A percentile compares a stretch with the other conserved stretches of the same genome.
These are phyloP conservation scores for Bufo gargarizans DNA, from an alignment of 2,113 vertebrate genomes.

Conservation along the genomic window DNA sequence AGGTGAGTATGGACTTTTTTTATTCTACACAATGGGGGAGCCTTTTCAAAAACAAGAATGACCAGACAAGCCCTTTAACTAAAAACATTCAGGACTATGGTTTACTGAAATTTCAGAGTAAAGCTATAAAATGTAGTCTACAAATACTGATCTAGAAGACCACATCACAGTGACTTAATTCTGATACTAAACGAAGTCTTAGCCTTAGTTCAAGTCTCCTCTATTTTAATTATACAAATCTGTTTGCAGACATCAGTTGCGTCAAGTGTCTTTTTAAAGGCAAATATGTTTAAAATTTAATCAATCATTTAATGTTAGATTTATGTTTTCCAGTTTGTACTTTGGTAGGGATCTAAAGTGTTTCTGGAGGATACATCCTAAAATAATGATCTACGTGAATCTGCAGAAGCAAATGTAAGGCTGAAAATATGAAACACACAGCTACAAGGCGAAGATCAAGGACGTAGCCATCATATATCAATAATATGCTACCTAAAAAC, in stretches of 20 bases:
- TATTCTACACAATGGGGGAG: too few relatives aligned
- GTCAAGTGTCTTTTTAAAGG: slow-evolving; percentile 12
- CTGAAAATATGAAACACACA: neutral
- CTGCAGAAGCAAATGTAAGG: neutral
- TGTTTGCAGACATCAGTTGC: neutral
- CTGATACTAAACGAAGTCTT: neutral
- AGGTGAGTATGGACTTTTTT: too few relatives aligned
- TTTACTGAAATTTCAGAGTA: too few relatives aligned
- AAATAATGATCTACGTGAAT: neutral
- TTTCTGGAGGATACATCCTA: neutral
- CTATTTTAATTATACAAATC: neutral
- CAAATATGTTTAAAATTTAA: slow-evolving; percentile 24
- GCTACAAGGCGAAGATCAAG: neutral
- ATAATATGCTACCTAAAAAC: too few relatives aligned
- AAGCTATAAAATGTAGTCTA: too few relatives aligned
- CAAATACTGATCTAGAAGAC: neutral
- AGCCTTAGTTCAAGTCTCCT: neutral
- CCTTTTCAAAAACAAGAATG: too few relatives aligned
- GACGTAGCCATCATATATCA: neutral
- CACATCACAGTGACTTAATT: neutral
- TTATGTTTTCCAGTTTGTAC: neutral
- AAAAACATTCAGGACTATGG: too few relatives aligned
- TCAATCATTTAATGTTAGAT: slow-evolving; percentile 9
- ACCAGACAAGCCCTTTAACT: too few relatives aligned
- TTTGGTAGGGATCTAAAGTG: neutral